phyloP scores from a whole-genome alignment of 2,888 invertebrate species.

The Cremastinae sp. region DNA sequence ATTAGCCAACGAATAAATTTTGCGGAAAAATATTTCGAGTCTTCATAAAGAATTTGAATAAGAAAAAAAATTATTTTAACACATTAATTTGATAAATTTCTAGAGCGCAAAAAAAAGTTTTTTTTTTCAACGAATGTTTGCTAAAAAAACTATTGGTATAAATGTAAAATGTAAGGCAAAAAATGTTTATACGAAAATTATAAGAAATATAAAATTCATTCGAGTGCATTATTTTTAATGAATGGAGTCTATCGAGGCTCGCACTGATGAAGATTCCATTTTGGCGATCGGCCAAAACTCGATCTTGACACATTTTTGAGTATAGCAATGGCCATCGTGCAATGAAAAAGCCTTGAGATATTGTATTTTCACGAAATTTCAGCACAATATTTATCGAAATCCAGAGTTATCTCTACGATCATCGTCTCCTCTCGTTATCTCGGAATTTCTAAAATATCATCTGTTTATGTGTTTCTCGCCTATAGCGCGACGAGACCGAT shows the following conservation, averaged over 20 bases:
- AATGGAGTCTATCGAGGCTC: too few species aligned
- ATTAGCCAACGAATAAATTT: too few species aligned
- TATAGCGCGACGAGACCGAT: background rate
- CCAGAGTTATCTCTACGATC: constrained; percentile 28
- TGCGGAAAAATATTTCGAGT: too few species aligned
- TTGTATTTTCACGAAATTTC: constrained; percentile 28
- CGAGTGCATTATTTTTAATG: background rate
- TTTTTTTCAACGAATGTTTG: too few species aligned
- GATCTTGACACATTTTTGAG: constrained; percentile 23
- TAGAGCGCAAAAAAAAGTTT: too few species aligned
- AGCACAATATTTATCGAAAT: constrained; percentile 20
- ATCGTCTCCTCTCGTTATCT: constrained; percentile 36
- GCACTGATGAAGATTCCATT: background rate
- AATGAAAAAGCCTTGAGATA: constrained; percentile 33
- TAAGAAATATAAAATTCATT: too few species aligned
- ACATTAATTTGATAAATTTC: too few species aligned
- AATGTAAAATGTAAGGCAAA: too few species aligned
- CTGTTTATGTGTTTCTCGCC: constrained; percentile 17
- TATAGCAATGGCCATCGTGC: constrained; percentile 4
- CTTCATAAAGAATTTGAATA: too few species aligned
- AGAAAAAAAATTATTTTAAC: too few species aligned
- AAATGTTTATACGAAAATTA: too few species aligned
- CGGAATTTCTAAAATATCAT: constrained; percentile 25
- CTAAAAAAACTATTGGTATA: too few species aligned
- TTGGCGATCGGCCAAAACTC: background rate